phyloP scores from a whole-genome alignment of 53 echinoderm and acorn worm genomes.

The Zoroaster sp. region DNA sequence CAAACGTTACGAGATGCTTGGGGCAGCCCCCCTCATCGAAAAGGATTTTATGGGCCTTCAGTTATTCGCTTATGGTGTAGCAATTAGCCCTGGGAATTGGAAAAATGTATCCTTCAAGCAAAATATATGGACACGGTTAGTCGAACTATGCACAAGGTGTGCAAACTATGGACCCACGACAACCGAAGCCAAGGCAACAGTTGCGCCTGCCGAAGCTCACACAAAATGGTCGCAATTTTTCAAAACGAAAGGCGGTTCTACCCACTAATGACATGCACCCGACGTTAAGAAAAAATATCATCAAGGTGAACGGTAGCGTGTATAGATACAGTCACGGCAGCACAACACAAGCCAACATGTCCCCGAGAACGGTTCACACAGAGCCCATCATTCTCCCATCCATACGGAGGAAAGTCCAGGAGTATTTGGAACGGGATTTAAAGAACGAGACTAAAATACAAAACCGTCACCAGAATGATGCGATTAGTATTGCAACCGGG shows the following conservation, averaged over 20 bases:
- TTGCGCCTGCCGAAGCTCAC: slow-evolving; percentile 8
- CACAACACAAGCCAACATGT: neutral
- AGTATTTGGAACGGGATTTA: neutral
- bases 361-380: slow-evolving; percentile 33
- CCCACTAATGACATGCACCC: neutral
- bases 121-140: neutral
- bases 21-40: too few species aligned
- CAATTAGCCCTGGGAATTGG: neutral
- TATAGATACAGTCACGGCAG: neutral
- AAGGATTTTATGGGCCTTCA: neutral
- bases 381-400: slow-evolving; percentile 46
- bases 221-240: neutral
- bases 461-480: neutral
- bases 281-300: slow-evolving; percentile 5
- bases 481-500: slow-evolving; percentile 22
- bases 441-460: neutral
- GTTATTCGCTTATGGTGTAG: neutral
- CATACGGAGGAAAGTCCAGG: slow-evolving; percentile 43
- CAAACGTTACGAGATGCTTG: neutral
- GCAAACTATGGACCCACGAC: slow-evolving; percentile 15
- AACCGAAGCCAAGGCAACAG: neutral
- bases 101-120: neutral
- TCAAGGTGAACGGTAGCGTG: slow-evolving; percentile 35
- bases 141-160: neutral
- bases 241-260: neutral